Evolutionary conservation across 2,888 invertebrate species (phyloP), one percentile per base, ranked within the genome.

Genomic region (Pristionchus maxplancki): DNA sequence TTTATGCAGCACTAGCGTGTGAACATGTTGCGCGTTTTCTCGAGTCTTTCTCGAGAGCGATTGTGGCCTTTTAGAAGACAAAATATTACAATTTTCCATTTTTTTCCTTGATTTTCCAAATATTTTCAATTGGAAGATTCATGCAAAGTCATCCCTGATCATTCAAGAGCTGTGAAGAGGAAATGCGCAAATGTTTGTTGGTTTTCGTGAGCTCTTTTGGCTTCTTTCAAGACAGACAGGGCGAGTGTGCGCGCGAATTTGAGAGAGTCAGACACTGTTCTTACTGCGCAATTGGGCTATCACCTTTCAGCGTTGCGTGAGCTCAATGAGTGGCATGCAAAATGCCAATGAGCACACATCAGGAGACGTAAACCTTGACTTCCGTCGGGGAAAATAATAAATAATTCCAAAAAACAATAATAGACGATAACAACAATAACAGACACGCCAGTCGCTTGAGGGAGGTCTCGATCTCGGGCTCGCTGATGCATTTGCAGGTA

Each of bases 1-100:
- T 78, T 78, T 13, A 78, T 15, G 34, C n/a, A 31, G 83, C 37
- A 34, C 34, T 17, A 50, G 58, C 58, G 78, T 78, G 78, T 28
- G 78, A 78, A 78, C 78, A 28, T 78, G 78, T 78, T 48, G 78
- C 83, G 53, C 83, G 83, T 34, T 83, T 83, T 83, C 53, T 50
- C 48, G 13, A 8, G 44, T 44, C 44, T 44, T 11, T 44, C 44
- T 44, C 44, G 8, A 44, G 6, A 9, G 44, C 8, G 44, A 6
- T 9, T 44, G 44, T 11, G 6, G 8, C 11, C 44, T 44, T n/a
- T n/a, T 44, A 11, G 11, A 44, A 44, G 11, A 44, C 44, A 44
- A 44, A 9, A 44, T 44, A 44, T 9, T 44, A 44, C 44, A 11
- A 11, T 44, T 44, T 44, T 44, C 44, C 44, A 11, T 6, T 44